Evolutionary conservation across 2,888 invertebrate species (phyloP), one percentile per base, ranked within the genome.

Genomic region (Andrena bucephala): DNA sequence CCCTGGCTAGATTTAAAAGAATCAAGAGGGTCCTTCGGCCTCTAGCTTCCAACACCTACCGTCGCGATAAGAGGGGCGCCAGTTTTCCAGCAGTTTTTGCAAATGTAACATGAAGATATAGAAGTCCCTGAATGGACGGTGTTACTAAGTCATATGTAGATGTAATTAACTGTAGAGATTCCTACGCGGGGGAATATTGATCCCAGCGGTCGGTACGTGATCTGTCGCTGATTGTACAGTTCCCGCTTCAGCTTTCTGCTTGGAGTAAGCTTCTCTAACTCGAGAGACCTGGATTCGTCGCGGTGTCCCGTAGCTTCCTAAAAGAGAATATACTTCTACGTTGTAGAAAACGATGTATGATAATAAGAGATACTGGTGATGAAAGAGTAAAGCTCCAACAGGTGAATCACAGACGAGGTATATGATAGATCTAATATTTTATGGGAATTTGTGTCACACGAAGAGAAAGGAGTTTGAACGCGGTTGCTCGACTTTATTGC

Each of bases 1-100:
- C 87, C 7, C 71, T 91, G 6, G 89, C 88, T 16, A 88, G 92
- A 73, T 92, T 89, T 57, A 92, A 92, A 65, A 86, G 92, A 36
- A 90, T 92, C 81, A 91, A 90, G 67, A 89, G 92, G 13, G 89
- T 87, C 13, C 66, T 89, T 7, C 13, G 24, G 6, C 52, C 50
- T 0, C 27, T 60, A n/a, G 7, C 68, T 24, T 60, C 59, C 8
- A 79, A 79, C 24, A 69, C 59, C 29, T 77, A 36, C 59, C 3
- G 2, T 8, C 10, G n/a, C 8, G 31, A 48, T 8, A 16, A 27
- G 16, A 36, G 20, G 24, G 20, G 16, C 13, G 60, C 60, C n/a
- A 33, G 4, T 0, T 24, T 13, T 1, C 10, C 24, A 52, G 0
- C 52, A 52, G 1, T 52, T 8, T 8, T 52, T 20, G 8, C n/a